Base-by-base conservation (phyloP, 2,888 invertebrate species). In the Caenorhabditis uteleia region DNA sequence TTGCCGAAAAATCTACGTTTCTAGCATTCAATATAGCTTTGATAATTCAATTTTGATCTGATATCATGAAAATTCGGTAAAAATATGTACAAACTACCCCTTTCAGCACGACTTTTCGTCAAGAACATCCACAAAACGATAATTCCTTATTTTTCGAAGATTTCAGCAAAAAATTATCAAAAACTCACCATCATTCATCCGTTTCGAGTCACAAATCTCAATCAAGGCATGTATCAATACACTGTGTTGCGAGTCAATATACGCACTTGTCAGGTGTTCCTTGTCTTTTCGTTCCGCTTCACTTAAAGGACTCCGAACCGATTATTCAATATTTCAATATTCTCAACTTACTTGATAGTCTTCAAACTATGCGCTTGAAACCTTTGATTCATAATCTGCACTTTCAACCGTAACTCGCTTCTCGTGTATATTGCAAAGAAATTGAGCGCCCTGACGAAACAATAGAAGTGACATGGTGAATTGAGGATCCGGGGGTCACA, bases 381-480 rank as follows among this genome's bases (percentile, higher is more conserved):
- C 12, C 14, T 45, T 4, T 3, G 3, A 29, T 27, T 45, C 2
- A 26, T 31, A 21, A 48, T 43, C 26, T 59, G n/a, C 39, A 53
- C 45, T 36, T 55, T 68, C 29, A 66, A 36, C 6, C 61, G 40
- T 34, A 56, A 46, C n/a, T 60, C 54, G 1, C 16, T 21, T 33
- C 59, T 26, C 0, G 36, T 45, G 27, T 45, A 53, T 12, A 49
- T 53, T n/a, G 51, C 43, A 44, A 69, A 72, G 36, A 69, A 72
- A 20, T 56, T 50, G 12, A 69, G 46, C 0, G 48, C 33, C 25
- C 39, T 36, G 20, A 69, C 48, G 46, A 72, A 67, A 38, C 68
- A 65, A 8, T 51, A 27, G 25, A 72, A 72, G 33, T 72, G 72
- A 0, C 39, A 45, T 4, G 72, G 72, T 0, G 69, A 69, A n/a